A percentile compares a stretch with the other conserved stretches of the same genome.
Conservation (phyloP, 2,113 vertebrate genomes). For the Callopanchax toddi region DNA sequence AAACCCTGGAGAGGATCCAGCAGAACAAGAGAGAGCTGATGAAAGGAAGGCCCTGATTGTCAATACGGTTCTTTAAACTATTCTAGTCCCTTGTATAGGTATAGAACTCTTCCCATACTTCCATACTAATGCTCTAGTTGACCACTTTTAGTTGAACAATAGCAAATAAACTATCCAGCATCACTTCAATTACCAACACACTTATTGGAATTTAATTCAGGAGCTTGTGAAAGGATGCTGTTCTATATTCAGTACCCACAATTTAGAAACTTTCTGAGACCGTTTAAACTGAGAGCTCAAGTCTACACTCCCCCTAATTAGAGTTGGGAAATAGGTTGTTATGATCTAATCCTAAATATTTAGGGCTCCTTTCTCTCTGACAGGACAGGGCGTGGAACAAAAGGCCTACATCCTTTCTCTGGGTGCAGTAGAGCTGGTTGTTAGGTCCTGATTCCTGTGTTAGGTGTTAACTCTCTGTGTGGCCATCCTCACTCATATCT, state of each 20-base stretch:
- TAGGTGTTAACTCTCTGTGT: slow-evolving; percentile 34
- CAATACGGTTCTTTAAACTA: background rate
- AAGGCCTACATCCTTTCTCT: slow-evolving; percentile 12
- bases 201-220: background rate
- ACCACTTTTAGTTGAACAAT: too few relatives aligned
- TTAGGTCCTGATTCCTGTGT: slow-evolving; percentile 41
- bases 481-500: slow-evolving; percentile 1
- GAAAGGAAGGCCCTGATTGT: slow-evolving; percentile 82
- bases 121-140: too few relatives aligned
- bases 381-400: slow-evolving; percentile 27
- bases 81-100: too few relatives aligned
- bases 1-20: slow-evolving; percentile 73
- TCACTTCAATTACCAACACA: background rate
- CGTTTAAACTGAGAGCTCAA: background rate
- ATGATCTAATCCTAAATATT: slow-evolving; percentile 56
- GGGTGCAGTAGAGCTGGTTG: slow-evolving; percentile 20
- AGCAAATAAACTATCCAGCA: background rate
- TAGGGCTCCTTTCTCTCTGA: slow-evolving; percentile 38
- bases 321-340: slow-evolving; percentile 26
- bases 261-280: background rate
- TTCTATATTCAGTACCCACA: background rate
- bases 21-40: slow-evolving; percentile 78
- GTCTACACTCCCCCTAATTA: background rate
- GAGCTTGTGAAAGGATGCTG: too few relatives aligned
- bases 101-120: too few relatives aligned